These are phyloP conservation scores for Bubalus kerabau DNA, from an alignment of 2,113 vertebrate species.

Conservation along the genomic window DNA sequence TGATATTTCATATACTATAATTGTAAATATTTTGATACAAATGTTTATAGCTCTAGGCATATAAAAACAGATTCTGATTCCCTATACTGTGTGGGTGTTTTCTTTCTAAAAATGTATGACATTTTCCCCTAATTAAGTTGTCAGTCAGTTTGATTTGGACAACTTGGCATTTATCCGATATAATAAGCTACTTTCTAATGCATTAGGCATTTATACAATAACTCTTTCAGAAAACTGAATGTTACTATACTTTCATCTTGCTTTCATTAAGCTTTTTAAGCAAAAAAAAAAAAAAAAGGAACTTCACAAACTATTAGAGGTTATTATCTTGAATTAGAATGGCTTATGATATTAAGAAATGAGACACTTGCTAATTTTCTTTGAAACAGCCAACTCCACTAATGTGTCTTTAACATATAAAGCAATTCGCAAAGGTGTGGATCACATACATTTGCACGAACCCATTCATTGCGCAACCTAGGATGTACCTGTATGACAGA, in stretches of 20 bases:
- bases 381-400: conserved; percentile 3
- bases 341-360: conserved; percentile 22
- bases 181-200: conserved; percentile 25
- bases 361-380: neutral
- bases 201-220: conserved; percentile 22
- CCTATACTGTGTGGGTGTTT: conserved; percentile 69
- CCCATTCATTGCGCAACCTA: neutral
- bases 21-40: conserved; percentile 87
- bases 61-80: conserved; percentile 81
- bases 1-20: conserved; percentile 80
- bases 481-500: neutral
- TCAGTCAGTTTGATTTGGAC: conserved; percentile 23
- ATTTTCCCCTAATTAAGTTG: conserved; percentile 10
- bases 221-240: conserved; percentile 23
- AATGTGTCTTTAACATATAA: neutral
- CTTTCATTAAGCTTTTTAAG: conserved; percentile 30
- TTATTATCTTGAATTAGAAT: conserved; percentile 41
- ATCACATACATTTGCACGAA: neutral
- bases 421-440: neutral
- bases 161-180: conserved; percentile 34
- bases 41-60: conserved; percentile 81
- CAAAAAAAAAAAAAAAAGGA: neutral
- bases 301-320: conserved; percentile 9
- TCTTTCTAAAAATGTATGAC: neutral
- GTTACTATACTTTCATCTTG: conserved; percentile 26